Conservation (phyloP, 2,888 invertebrate genomes). For the Oligia strigilis region DNA sequence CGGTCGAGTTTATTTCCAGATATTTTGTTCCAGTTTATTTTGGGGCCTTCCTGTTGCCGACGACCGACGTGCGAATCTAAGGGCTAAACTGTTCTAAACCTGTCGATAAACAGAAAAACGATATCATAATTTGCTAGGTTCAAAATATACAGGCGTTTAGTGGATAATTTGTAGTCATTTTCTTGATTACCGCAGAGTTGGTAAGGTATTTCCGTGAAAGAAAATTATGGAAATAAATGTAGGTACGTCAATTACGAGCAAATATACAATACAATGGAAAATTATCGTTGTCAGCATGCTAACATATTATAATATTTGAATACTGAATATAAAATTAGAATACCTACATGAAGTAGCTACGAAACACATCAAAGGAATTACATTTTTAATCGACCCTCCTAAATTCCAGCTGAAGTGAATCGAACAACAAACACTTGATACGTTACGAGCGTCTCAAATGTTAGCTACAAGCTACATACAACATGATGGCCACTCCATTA, state of each 20-base stretch:
- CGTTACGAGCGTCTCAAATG: constrained; percentile 41
- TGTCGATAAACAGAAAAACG: constrained; percentile 3
- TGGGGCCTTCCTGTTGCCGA: constrained; percentile 86
- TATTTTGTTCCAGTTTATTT: constrained; percentile 89
- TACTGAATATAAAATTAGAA: constrained; percentile 13
- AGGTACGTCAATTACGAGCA: constrained; percentile 18
- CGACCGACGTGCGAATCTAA: constrained; percentile 89
- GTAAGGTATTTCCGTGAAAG: neutral
- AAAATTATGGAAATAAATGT: neutral
- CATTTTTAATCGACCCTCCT: constrained; percentile 38
- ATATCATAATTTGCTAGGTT: neutral
- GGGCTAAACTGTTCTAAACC: constrained; percentile 74
- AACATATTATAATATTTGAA: neutral
- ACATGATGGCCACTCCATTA: constrained; percentile 45
- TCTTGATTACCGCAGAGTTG: neutral
- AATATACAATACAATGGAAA: constrained; percentile 18
- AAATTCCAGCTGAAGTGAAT: constrained; percentile 38
- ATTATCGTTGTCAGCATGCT: neutral
- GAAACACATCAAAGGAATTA: constrained; percentile 39
- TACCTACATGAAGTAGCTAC: neutral
- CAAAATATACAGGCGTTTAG: neutral
- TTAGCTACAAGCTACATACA: constrained; percentile 1
- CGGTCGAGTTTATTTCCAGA: constrained; percentile 86
- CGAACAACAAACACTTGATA: constrained; percentile 54
- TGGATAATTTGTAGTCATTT: neutral